Conservation (phyloP, 2,797 vertebrate species). For the Vespertilio murinus region DNA sequence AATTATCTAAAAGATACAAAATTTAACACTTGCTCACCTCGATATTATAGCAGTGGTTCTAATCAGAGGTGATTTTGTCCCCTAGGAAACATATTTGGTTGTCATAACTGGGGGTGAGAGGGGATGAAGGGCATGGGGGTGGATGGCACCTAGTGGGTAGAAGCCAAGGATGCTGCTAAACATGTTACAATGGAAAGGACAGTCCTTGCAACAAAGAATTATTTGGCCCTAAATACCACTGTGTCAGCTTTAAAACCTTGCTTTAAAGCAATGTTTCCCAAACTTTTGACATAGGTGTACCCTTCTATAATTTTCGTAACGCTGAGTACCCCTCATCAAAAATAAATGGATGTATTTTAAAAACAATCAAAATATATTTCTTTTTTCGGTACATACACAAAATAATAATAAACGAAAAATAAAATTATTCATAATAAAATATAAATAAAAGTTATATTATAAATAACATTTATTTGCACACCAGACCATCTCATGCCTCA, state of each 20-base stretch:
- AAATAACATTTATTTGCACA: too few species aligned
- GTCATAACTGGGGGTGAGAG: neutral
- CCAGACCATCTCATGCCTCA: too few species aligned
- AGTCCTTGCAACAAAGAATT: neutral
- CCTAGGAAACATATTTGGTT: neutral
- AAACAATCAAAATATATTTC: too few species aligned
- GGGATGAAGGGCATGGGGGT: neutral
- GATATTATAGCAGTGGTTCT: neutral
- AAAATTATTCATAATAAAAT: too few species aligned
- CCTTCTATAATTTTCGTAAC: too few species aligned
- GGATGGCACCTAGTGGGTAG: neutral
- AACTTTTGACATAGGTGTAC: too few species aligned
- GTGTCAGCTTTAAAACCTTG: neutral
- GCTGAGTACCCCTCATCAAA: too few species aligned
- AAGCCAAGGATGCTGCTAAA: neutral
- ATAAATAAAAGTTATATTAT: too few species aligned
- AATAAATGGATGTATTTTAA: too few species aligned
- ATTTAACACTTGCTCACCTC: neutral
- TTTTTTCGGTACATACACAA: too few species aligned
- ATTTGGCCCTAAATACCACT: neutral
- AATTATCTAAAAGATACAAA: conserved; percentile 4
- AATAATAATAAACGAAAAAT: too few species aligned
- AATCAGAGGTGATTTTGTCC: neutral
- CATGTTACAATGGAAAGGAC: neutral
- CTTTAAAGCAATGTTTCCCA: too few species aligned